Base-by-base conservation (phyloP, 1,140 invertebrate species). In the Bombus polaris region DNA sequence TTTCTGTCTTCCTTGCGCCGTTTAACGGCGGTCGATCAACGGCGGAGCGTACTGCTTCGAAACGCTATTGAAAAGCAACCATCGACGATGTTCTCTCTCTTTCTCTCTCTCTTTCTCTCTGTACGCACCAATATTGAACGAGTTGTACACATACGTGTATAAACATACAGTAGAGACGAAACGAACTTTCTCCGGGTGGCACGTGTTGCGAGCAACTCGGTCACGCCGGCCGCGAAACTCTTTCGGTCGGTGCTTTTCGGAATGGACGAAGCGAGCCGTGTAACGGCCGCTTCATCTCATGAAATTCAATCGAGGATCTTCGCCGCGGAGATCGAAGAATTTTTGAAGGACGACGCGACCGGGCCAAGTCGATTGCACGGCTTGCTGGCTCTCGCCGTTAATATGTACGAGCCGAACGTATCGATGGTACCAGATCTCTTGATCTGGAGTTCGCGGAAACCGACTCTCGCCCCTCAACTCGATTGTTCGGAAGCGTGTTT, bases 231-330 rank as follows among this genome's bases (percentile, higher is more conserved):
- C 74, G 59, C 79, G 73, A 71, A 70, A 81, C 88, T 90, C 77
- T 70, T 85, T 81, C 53, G 74, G 71, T 81, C 86, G 86, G 66
- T 85, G 71, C 77, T 83, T 80, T 81, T 83, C 83, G 90, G 89
- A 87, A 88, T 88, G 89, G 87, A 87, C 92, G 87, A 92, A 93
- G 87, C 91, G 90, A 92, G 88, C 87, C 92, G 91, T 93, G 92
- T 93, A 93, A 93, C 89, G 89, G 89, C 76, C 68, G 90, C 72
- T 81, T 92, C 92, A 92, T 93, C 92, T 93, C 92, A 93, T 93
- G 92, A 93, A 93, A 93, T 93, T 93, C 91, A 93, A 93, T 91
- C 83, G 89, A 32, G 78, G 53, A 91, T 88, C 87, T 88, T 91
- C 74, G 81, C 22, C 6, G 13, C 39, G 42, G 68, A 57, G 80